phyloP scores from a whole-genome alignment of 2,888 invertebrate genomes.

The Hypomecis punctinalis region DNA sequence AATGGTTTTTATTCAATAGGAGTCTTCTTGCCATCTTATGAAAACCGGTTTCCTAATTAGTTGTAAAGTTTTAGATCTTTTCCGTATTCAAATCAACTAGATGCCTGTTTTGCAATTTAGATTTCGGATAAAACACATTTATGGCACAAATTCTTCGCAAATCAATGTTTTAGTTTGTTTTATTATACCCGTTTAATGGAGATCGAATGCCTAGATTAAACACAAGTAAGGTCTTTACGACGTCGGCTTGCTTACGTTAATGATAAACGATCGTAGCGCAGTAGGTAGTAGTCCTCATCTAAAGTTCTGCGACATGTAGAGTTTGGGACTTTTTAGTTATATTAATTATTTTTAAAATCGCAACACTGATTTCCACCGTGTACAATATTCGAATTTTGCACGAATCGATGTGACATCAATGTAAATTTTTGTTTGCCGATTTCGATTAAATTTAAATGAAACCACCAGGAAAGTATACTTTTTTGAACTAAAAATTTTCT shows the following conservation, averaged over 20 bases:
- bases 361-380: no score
- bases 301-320: no score
- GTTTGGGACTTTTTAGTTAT: no score
- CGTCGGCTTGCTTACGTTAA: background rate
- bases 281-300: no score
- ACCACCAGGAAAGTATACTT: no score
- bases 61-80: constrained; percentile 20
- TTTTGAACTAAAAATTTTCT: no score
- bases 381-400: no score
- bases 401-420: no score
- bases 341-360: no score
- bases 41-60: constrained; percentile 24
- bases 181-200: constrained; percentile 23
- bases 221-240: constrained; percentile 11
- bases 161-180: constrained; percentile 21
- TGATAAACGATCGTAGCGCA: background rate
- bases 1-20: constrained; percentile 3
- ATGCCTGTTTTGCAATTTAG: constrained; percentile 23
- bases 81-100: constrained; percentile 21
- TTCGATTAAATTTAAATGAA: no score
- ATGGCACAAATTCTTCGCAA: constrained; percentile 22
- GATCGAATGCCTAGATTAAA: constrained; percentile 13
- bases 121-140: constrained; percentile 21
- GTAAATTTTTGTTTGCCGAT: no score
- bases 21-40: background rate